These are phyloP conservation scores for Epinephelus lanceolatus DNA, from an alignment of 2,113 vertebrate genomes.

Conservation along the genomic window DNA sequence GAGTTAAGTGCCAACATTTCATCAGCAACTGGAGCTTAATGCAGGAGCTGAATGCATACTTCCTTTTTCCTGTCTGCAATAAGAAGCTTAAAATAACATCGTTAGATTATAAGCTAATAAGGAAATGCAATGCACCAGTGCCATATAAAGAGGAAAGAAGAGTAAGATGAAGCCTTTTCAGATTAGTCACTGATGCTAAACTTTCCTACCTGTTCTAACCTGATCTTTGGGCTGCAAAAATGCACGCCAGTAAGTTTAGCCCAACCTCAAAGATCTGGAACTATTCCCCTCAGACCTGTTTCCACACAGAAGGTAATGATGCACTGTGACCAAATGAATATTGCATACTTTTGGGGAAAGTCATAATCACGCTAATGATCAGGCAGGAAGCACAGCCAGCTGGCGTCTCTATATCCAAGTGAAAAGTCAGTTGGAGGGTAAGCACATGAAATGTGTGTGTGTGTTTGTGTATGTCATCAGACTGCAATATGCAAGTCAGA, in stretches of 20 bases:
- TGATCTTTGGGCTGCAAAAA: conserved; percentile 1
- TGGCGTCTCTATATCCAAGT: conserved; percentile 22
- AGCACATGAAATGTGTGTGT: background rate
- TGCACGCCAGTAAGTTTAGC: conserved; percentile 1
- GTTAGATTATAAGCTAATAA: background rate
- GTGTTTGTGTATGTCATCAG: background rate
- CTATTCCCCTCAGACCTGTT: conserved; percentile 19
- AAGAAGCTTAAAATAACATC: background rate
- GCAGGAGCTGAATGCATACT: background rate
- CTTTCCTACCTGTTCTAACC: background rate
- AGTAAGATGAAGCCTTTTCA: background rate
- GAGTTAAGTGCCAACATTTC: background rate
- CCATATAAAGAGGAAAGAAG: background rate
- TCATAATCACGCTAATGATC: conserved; percentile 62
- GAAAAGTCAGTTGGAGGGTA: conserved; percentile 2
- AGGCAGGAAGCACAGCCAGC: conserved; percentile 49
- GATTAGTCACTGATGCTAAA: background rate
- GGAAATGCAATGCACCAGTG: background rate
- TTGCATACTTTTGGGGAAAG: conserved; percentile 52
- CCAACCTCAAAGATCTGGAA: conserved; percentile 15
- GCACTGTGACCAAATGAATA: conserved; percentile 51
- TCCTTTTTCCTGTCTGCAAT: background rate
- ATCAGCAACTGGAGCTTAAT: conserved; percentile 2
- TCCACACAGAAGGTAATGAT: conserved; percentile 49
- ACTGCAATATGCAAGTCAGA: background rate